Evolutionary conservation across 2,888 invertebrate species (phyloP).

Genomic region (Hyppa rectilinea): DNA sequence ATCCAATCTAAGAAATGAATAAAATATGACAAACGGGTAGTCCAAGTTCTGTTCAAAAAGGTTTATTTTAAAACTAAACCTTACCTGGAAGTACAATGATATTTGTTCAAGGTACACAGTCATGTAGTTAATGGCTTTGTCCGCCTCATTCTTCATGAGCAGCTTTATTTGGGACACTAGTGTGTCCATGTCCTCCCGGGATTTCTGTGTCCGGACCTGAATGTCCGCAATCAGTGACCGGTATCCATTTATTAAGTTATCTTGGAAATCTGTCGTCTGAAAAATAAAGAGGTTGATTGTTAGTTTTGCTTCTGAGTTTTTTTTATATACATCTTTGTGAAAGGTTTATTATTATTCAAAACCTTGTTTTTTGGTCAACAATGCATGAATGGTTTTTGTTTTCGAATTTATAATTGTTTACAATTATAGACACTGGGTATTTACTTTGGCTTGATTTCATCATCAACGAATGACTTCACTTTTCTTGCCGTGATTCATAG

Average conservation of each 20-base stretch:
- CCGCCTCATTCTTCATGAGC: constrained; percentile 88
- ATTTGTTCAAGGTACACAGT: constrained; percentile 88
- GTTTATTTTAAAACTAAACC: not conserved
- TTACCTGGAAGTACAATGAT: constrained; percentile 87
- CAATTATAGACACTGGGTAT: not conserved
- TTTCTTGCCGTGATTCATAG: not conserved
- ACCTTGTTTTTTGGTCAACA: not conserved
- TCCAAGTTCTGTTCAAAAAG: not conserved
- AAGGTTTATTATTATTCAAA: not conserved
- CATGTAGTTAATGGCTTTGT: constrained; percentile 89
- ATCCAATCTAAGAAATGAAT: not conserved
- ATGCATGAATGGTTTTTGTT: not conserved
- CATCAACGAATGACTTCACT: not conserved
- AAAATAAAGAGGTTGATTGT: constrained; percentile 60
- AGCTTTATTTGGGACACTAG: constrained; percentile 88
- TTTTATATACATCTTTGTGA: not conserved
- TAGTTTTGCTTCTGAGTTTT: constrained; percentile 9
- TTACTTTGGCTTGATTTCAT: not conserved
- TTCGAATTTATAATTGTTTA: not conserved
- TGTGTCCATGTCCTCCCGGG: constrained; percentile 88
- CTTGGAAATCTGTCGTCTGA: constrained; percentile 88
- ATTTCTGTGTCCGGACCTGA: constrained; percentile 86
- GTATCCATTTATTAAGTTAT: constrained; percentile 88
- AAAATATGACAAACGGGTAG: not conserved
- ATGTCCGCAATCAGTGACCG: constrained; percentile 87